Evolutionary conservation across 1,140 invertebrate genomes (phyloP), one percentile per base, ranked within the genome.

Genomic region (Pygmarrhopalites habei): DNA sequence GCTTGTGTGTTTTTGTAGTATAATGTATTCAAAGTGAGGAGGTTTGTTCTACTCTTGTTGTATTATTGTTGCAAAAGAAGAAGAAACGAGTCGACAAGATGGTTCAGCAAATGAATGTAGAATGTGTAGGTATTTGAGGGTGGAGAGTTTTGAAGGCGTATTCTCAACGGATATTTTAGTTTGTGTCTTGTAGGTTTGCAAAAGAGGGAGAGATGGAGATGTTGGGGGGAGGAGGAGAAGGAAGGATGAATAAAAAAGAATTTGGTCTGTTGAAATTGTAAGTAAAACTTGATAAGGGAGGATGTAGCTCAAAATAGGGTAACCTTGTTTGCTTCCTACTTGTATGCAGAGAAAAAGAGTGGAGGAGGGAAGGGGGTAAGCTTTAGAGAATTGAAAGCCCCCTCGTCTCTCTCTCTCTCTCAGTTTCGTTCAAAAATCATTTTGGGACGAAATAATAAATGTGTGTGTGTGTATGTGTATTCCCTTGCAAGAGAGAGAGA

Each of bases 401-500:
- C 10, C n/a, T 41, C n/a, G 55, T 57, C 55, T 57, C 58, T 59
- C 58, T 60, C 46, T 49, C 46, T 49, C 23, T 49, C 46, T 49
- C 17, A 10, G 35, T 46, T 41, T 58, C 46, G 59, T 43, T 53
- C 41, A 56, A 58, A 58, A 64, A 58, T 52, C 23, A 49, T 49
- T 49, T 64, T 49, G 44, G 35, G 56, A 58, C 29, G 44, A 64
- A 41, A 58, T 64, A 51, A 58, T 51, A 58, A 58, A 58, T 61
- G 53, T 53, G 53, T 61, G 52, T 58, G 58, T 64, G 56, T 58
- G 55, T 56, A 64, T 64, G 58, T 32, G 55, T 46, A 58, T 52
- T 35, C 30, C 62, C 46, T 39, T 58, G 53, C 58, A 55, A 47
- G 28, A 49, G 58, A 32, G 39, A 30, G n/a, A n/a, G n/a, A n/a